phyloP scores from a whole-genome alignment of 2,113 vertebrate species.

The Thalassarche chlororhynchos region DNA sequence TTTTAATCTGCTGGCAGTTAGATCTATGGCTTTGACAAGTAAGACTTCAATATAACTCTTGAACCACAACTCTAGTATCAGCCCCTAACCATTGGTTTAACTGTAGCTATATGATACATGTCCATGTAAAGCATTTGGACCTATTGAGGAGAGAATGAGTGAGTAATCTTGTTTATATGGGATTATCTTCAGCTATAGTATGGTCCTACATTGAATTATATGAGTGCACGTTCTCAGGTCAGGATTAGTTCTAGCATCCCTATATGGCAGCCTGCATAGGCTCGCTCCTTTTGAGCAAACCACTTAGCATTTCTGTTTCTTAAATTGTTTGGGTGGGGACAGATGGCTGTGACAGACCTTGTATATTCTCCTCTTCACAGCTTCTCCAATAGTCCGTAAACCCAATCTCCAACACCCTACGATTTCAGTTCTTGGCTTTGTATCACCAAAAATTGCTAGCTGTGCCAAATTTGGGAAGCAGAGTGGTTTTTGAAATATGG shows the following conservation, averaged over 20 bases:
- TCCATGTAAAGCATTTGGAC: not conserved
- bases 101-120: not conserved
- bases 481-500: not conserved
- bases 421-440: conserved; percentile 55
- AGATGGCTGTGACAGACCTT: conserved; percentile 61
- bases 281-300: conserved; percentile 11
- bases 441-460: conserved; percentile 27
- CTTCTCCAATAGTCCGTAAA: conserved; percentile 58
- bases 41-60: not conserved
- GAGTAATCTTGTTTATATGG: not conserved
- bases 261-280: not conserved
- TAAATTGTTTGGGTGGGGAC: conserved; percentile 46
- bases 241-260: not conserved
- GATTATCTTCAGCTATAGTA: not conserved
- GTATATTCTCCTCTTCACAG: conserved; percentile 54
- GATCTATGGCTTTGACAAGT: not conserved
- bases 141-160: not conserved
- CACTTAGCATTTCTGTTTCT: conserved; percentile 5
- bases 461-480: conserved; percentile 20
- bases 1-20: not conserved
- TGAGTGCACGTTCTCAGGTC: not conserved
- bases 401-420: conserved; percentile 26
- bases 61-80: not conserved
- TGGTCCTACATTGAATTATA: not conserved
- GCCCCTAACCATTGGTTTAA: not conserved